phyloP scores from a whole-genome alignment of 2,797 vertebrate species.

The Pipistrellus nathusii region DNA sequence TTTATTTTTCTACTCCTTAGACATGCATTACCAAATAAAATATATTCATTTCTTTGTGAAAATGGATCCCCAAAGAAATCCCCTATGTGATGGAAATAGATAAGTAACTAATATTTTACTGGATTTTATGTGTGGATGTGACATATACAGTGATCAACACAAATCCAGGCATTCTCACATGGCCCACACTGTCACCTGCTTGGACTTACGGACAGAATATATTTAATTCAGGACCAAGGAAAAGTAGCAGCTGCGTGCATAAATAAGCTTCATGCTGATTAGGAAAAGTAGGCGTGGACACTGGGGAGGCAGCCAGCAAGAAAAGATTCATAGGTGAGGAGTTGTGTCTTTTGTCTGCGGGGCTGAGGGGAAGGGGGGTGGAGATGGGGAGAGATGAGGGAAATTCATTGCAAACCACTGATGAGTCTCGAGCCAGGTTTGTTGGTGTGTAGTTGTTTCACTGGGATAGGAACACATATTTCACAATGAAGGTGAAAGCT shows the following conservation, averaged over 20 bases:
- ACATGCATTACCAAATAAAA: neutral
- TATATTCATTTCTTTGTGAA: slow-evolving; percentile 48
- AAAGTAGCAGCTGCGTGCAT: neutral
- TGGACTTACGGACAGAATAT: slow-evolving; percentile 14
- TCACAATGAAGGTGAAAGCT: neutral
- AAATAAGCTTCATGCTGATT: neutral
- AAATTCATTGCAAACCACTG: neutral
- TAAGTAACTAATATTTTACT: neutral
- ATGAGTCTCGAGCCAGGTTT: neutral
- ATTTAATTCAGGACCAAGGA: slow-evolving; percentile 22
- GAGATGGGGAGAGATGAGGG: neutral
- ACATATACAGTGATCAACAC: neutral
- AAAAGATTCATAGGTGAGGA: neutral
- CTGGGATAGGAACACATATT: neutral
- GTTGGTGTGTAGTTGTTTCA: neutral
- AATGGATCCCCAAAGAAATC: neutral
- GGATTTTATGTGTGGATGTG: neutral
- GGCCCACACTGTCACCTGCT: neutral
- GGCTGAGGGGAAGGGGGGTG: neutral
- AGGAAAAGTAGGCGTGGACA: neutral
- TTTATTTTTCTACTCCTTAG: slow-evolving; percentile 3
- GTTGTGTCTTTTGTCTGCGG: neutral
- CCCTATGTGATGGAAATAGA: neutral
- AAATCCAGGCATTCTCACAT: slow-evolving; percentile 50
- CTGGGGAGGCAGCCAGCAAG: neutral